phyloP scores from a whole-genome alignment of 2,113 vertebrate species.

The Pyrgilauda ruficollis region DNA sequence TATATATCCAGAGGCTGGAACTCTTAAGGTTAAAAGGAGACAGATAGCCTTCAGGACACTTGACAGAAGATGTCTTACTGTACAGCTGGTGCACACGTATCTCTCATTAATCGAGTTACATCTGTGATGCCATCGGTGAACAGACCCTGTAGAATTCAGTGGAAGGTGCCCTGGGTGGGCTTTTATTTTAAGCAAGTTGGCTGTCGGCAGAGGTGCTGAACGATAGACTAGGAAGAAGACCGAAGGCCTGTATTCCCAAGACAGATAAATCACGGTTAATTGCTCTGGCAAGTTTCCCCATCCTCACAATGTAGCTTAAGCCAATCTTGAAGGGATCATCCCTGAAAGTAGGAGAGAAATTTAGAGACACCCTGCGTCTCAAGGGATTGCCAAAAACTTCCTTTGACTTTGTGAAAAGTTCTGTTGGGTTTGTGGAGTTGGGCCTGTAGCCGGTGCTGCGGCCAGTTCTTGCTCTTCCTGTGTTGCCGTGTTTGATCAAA shows the following conservation, averaged over 20 bases:
- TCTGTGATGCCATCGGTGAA: neutral
- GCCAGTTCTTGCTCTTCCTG: neutral
- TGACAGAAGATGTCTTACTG: neutral
- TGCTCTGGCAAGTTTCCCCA: neutral
- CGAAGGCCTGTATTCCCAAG: neutral
- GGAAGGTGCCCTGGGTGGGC: neutral
- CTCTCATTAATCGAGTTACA: neutral
- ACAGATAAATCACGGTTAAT: neutral
- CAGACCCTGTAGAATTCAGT: neutral
- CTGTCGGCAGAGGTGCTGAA: conserved; percentile 23
- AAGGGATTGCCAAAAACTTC: neutral
- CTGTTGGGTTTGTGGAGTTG: neutral
- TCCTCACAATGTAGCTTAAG: neutral
- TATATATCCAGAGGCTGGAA: neutral
- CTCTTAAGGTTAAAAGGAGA: neutral
- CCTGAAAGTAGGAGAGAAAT: neutral
- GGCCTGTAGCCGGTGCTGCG: neutral
- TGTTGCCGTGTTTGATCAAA: neutral
- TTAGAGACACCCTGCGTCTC: neutral
- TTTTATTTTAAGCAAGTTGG: neutral
- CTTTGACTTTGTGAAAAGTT: neutral
- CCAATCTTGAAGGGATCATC: neutral
- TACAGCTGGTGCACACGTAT: neutral
- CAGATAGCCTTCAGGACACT: neutral
- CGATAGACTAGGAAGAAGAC: neutral